A percentile compares a stretch with the other conserved stretches of the same genome.
Evolutionary conservation across 2,113 vertebrate genomes (phyloP).

Genomic region (Ceyx melanurus): DNA sequence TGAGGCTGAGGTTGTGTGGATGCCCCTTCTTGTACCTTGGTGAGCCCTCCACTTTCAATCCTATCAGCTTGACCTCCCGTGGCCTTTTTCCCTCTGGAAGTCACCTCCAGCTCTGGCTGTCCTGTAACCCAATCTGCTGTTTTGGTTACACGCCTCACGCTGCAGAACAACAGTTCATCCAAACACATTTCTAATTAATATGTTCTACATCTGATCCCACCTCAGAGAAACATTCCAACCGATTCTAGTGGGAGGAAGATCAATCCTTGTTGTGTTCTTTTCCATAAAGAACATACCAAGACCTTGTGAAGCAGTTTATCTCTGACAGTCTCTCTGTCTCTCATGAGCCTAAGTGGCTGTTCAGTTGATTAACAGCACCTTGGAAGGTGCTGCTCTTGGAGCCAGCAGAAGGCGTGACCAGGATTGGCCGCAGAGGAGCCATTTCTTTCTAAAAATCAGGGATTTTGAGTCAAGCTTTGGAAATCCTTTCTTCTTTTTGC

Average conservation of each 20-base stretch:
- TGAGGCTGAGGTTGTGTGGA: neutral
- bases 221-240: neutral
- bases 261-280: neutral
- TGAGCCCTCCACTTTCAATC: neutral
- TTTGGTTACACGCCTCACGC: neutral
- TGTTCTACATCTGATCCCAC: neutral
- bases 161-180: neutral
- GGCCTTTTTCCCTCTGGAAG: neutral
- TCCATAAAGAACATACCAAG: neutral
- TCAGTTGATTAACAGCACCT: conserved; percentile 37
- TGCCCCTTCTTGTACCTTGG: neutral
- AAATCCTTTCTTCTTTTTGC: neutral
- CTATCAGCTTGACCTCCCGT: neutral
- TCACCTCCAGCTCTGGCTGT: neutral
- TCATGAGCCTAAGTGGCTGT: neutral
- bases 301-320: neutral
- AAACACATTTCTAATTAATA: conserved; percentile 21
- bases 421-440: conserved; percentile 23
- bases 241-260: conserved; percentile 16
- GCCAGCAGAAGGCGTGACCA: neutral
- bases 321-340: conserved; percentile 14
- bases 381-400: conserved; percentile 47
- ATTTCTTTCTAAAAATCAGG: neutral
- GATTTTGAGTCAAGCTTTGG: neutral
- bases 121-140: neutral